phyloP scores from a whole-genome alignment of 2,888 invertebrate species.

The Merodon equestris region DNA sequence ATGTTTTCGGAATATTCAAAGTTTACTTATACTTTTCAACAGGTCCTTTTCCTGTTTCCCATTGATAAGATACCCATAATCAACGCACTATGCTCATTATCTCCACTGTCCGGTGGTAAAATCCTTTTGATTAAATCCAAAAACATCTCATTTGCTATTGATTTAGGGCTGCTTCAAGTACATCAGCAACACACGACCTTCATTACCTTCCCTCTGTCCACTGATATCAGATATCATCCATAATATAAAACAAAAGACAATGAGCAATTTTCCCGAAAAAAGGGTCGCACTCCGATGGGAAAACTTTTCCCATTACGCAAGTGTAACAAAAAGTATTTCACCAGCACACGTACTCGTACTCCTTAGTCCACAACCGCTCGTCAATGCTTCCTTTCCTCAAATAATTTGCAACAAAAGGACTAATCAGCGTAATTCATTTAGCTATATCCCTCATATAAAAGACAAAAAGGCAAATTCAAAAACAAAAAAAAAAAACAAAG shows the following conservation, averaged over 20 bases:
- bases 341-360: background rate
- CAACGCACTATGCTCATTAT: too few relatives aligned
- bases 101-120: too few relatives aligned
- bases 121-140: too few relatives aligned
- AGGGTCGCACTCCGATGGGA: constrained; percentile 52
- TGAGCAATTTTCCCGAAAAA: constrained; percentile 13
- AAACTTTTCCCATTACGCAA: constrained; percentile 68
- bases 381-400: constrained; percentile 2
- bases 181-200: too few relatives aligned
- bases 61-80: too few relatives aligned
- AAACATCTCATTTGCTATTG: too few relatives aligned
- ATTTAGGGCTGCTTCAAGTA: too few relatives aligned
- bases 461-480: constrained; percentile 9
- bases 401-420: constrained; percentile 62
- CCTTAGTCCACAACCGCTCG: background rate
- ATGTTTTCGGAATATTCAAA: too few relatives aligned
- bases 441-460: constrained; percentile 54
- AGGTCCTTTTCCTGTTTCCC: too few relatives aligned
- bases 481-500: background rate
- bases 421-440: constrained; percentile 68
- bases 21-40: too few relatives aligned
- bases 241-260: background rate
- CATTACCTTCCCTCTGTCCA: too few relatives aligned
- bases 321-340: constrained; percentile 60
- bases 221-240: background rate